Evolutionary conservation across 2,888 invertebrate species (phyloP).

Genomic region (Macropis europaea): DNA sequence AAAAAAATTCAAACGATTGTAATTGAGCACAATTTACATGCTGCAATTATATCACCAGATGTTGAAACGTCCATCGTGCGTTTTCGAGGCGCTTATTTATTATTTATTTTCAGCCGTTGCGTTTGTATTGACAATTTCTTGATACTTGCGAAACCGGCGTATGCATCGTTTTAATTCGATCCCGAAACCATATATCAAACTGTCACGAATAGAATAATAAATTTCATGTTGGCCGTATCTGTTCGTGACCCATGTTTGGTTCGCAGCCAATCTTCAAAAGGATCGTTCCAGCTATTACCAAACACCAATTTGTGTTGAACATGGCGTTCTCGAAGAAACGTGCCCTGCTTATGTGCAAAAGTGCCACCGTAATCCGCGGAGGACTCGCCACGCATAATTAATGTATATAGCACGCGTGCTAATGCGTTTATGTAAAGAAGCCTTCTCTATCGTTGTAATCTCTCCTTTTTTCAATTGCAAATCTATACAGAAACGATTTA

Average conservation of each 20-base stretch:
- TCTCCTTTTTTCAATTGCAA: neutral
- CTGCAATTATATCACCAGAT: no score
- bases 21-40: no score
- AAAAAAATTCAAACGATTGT: no score
- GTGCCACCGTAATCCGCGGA: slow-evolving; percentile 3
- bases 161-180: slow-evolving; percentile 37
- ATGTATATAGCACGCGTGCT: neutral
- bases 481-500: neutral
- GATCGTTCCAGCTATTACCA: slow-evolving; percentile 19
- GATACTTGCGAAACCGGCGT: slow-evolving; percentile 8
- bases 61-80: no score
- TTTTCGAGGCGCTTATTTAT: no score
- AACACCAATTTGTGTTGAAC: neutral
- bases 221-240: slow-evolving; percentile 24
- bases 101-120: neutral
- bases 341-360: neutral
- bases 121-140: no score
- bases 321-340: neutral
- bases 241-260: slow-evolving; percentile 46
- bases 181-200: slow-evolving; percentile 16
- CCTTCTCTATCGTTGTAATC: slow-evolving; percentile 1
- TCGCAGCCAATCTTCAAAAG: slow-evolving; percentile 28
- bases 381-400: slow-evolving; percentile 13
- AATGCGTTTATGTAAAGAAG: slow-evolving; percentile 26
- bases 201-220: slow-evolving; percentile 46